Percentiles rank a stretch among this genome's conserved stretches.
These are phyloP conservation scores for Typhlichthys eigenmanni DNA, from an alignment of 2,797 vertebrate genomes.

Conservation along the genomic window DNA sequence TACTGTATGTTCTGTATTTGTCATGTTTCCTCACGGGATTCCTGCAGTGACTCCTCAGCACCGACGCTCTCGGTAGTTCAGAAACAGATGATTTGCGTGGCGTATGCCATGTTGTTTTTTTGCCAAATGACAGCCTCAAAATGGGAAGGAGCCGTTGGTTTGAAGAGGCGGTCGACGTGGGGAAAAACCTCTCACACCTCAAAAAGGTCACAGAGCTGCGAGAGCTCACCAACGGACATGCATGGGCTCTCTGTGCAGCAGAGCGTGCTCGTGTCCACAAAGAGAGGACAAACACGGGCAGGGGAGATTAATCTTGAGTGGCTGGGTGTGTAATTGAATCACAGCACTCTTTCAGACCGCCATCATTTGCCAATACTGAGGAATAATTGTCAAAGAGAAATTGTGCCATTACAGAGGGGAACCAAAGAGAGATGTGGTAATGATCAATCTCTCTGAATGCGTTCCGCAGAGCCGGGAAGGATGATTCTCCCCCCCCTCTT, in stretches of 20 bases:
- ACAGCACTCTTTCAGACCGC: constrained; percentile 39
- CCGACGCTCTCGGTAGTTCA: background rate
- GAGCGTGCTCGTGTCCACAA: constrained; percentile 32
- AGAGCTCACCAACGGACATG: constrained; percentile 18
- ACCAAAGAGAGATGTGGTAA: constrained; percentile 38
- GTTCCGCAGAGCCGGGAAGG: constrained; percentile 43
- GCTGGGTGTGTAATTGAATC: constrained; percentile 63
- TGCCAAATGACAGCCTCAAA: constrained; percentile 2
- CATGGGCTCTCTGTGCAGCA: constrained; percentile 28
- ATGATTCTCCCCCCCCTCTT: constrained; percentile 18
- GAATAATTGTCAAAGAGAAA: constrained; percentile 68
- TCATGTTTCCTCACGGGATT: too few species aligned
- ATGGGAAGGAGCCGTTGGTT: background rate
- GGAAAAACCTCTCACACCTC: constrained; percentile 3
- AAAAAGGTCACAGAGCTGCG: constrained; percentile 28
- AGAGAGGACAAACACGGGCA: constrained; percentile 15
- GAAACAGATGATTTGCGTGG: background rate
- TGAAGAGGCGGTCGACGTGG: background rate
- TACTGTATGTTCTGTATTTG: too few species aligned
- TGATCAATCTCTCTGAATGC: constrained; percentile 57
- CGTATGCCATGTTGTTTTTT: background rate
- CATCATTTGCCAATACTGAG: constrained; percentile 56
- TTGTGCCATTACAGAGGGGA: constrained; percentile 56
- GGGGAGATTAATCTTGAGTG: constrained; percentile 53
- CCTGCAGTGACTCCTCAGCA: background rate